A percentile compares a stretch with the other conserved stretches of the same genome.
Conservation (phyloP, 2,888 invertebrate species). For the Dryocosmus kuriphilus region DNA sequence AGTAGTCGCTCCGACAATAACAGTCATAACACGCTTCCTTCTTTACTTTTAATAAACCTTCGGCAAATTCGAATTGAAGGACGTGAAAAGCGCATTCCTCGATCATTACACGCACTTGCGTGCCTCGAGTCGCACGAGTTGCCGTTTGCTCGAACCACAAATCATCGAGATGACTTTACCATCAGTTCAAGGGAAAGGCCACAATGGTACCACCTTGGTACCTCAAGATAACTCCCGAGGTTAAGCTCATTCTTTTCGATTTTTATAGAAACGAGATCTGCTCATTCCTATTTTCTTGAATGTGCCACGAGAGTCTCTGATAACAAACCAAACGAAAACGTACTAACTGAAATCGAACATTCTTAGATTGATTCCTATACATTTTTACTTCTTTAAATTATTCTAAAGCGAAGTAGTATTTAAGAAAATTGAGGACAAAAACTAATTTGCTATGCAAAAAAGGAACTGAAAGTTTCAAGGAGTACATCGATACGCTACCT, state of each 20-base stretch:
- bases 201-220: conserved; percentile 28
- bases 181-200: conserved; percentile 37
- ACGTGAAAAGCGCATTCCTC: conserved; percentile 72
- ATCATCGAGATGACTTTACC: conserved; percentile 40
- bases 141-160: conserved; percentile 32
- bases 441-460: background rate
- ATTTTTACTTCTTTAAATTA: no score
- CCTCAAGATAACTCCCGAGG: conserved; percentile 3
- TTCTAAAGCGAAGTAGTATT: no score
- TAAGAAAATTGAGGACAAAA: no score
- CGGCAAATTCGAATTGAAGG: conserved; percentile 67
- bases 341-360: no score
- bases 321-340: no score
- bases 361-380: no score
- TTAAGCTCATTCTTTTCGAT: background rate
- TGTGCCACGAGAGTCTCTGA: no score
- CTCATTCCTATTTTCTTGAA: no score
- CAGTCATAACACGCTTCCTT: conserved; percentile 32
- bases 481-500: background rate
- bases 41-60: conserved; percentile 53
- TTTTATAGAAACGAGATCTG: background rate
- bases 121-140: conserved; percentile 17
- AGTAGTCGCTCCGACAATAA: conserved; percentile 17
- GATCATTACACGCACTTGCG: conserved; percentile 62
- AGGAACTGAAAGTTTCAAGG: background rate